phyloP scores from a whole-genome alignment of 1,140 invertebrate genomes.

The Leptinotarsa defecta region DNA sequence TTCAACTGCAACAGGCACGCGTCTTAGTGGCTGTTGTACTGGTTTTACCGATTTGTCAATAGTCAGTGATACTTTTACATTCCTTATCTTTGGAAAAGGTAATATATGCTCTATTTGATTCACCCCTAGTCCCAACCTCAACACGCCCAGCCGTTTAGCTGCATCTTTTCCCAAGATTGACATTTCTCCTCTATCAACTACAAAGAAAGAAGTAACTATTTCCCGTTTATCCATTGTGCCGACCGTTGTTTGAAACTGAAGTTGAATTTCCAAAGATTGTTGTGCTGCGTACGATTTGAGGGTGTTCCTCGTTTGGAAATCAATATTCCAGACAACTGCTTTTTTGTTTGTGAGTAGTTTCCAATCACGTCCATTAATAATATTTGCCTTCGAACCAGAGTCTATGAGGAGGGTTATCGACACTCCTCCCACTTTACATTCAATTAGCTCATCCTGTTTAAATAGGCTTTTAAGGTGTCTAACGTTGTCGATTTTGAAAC shows the following conservation, averaged over 20 bases:
- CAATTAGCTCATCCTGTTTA: no score
- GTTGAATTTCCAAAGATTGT: background rate
- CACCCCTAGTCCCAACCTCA: constrained; percentile 28
- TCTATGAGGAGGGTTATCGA: constrained; percentile 34
- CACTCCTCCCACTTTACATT: no score
- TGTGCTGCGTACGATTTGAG: constrained; percentile 18
- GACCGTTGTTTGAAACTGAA: constrained; percentile 17
- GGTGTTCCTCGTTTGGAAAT: background rate
- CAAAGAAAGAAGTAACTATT: constrained; percentile 27
- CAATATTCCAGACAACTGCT: constrained; percentile 22
- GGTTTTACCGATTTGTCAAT: constrained; percentile 21
- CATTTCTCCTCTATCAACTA: constrained; percentile 28
- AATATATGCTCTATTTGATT: constrained; percentile 17
- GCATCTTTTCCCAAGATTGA: constrained; percentile 32
- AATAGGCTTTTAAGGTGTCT: no score
- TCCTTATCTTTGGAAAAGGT: constrained; percentile 43
- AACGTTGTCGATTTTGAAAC: no score
- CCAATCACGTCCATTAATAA: constrained; percentile 30
- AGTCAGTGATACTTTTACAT: constrained; percentile 42
- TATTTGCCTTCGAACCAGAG: constrained; percentile 33
- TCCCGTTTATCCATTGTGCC: background rate
- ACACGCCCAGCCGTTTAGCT: constrained; percentile 25
- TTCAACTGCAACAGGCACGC: constrained; percentile 40
- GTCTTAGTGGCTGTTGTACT: constrained; percentile 41
- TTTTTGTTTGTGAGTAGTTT: constrained; percentile 23